A percentile compares a stretch with the other conserved stretches of the same genome.
phyloP scores from a whole-genome alignment of 2,797 vertebrate species.

The Propithecus deckenii region DNA sequence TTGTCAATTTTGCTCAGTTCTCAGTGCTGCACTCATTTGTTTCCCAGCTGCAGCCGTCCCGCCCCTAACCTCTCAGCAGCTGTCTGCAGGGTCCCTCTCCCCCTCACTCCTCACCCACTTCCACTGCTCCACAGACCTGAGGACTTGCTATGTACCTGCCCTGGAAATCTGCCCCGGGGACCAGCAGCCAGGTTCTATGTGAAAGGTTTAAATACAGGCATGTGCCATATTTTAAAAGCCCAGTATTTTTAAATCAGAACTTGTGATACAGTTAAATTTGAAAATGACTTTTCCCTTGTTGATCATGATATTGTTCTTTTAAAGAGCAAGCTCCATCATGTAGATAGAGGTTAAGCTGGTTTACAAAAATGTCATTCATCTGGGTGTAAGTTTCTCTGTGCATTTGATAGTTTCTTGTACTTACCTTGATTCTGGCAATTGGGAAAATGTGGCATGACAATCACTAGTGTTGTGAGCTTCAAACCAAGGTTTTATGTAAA shows the following conservation, averaged over 20 bases:
- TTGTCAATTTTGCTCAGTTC: not conserved
- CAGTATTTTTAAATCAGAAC: conserved; percentile 7
- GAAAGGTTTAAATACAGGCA: not conserved
- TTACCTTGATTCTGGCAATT: not conserved
- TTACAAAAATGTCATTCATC: not conserved
- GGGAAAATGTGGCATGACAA: not conserved
- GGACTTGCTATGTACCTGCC: not conserved
- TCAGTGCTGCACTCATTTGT: not conserved
- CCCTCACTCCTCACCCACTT: not conserved
- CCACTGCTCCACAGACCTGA: not conserved
- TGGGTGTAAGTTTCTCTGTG: not conserved
- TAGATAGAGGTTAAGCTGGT: not conserved
- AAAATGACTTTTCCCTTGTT: not conserved
- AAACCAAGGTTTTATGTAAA: conserved; percentile 17
- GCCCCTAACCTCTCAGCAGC: not conserved
- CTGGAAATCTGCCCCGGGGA: not conserved
- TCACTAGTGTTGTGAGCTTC: not conserved
- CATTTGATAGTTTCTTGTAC: not conserved
- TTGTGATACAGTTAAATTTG: not conserved
- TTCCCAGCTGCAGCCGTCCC: not conserved
- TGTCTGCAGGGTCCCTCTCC: not conserved
- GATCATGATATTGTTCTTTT: not conserved
- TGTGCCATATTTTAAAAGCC: not conserved
- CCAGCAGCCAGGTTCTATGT: not conserved
- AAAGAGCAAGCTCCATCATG: not conserved